Conservation (phyloP, 2,113 vertebrate genomes). For the Tachuris rubrigastra region DNA sequence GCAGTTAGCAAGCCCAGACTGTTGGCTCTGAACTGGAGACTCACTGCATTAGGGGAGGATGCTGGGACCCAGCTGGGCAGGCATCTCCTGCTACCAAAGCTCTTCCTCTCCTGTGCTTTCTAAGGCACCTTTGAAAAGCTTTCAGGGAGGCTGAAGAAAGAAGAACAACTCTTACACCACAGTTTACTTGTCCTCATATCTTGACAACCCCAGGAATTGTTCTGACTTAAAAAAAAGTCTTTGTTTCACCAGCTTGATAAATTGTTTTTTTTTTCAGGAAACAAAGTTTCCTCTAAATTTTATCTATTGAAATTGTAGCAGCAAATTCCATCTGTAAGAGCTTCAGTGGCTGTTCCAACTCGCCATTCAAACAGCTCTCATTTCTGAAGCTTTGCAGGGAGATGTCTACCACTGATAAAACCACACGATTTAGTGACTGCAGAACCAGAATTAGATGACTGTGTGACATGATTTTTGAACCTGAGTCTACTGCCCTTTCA, state of each 20-base stretch:
- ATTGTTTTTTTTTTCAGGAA: not conserved
- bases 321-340: not conserved
- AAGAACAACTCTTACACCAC: not conserved
- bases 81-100: not conserved
- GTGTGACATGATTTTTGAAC: accelerated
- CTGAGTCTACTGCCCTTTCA: not conserved
- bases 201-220: not conserved
- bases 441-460: not conserved
- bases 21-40: not conserved
- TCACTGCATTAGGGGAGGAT: not conserved
- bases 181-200: not conserved
- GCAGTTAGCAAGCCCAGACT: not conserved
- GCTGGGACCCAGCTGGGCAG: not conserved
- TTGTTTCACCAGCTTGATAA: not conserved
- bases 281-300: not conserved
- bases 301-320: not conserved
- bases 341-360: not conserved
- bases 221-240: not conserved
- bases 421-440: not conserved
- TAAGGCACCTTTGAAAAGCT: not conserved
- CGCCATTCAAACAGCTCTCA: not conserved
- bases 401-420: not conserved
- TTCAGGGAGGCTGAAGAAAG: not conserved
- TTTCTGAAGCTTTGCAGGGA: not conserved
- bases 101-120: not conserved